phyloP scores from a whole-genome alignment of 2,888 invertebrate species.

The Osedax frankpressi region DNA sequence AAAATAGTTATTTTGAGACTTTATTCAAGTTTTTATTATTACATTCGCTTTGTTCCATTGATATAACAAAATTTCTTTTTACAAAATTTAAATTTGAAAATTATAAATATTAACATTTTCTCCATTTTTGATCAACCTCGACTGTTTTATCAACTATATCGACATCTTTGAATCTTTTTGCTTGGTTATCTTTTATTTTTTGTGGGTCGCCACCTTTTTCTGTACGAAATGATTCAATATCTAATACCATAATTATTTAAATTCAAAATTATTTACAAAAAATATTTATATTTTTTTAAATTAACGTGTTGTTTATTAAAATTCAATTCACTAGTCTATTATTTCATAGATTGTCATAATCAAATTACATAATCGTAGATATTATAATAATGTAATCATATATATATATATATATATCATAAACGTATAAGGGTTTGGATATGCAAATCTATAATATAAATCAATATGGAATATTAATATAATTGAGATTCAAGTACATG shows the following conservation, averaged over 20 bases:
- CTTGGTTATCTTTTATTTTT: conserved; percentile 79
- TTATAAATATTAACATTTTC: conserved; percentile 57
- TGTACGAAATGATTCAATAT: conserved; percentile 83
- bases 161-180: conserved; percentile 81
- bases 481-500: no score
- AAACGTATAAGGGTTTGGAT: no score
- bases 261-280: no score
- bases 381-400: no score
- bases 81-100: background rate
- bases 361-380: no score
- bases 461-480: no score
- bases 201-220: conserved; percentile 91
- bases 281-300: no score
- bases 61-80: background rate
- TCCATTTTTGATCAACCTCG: conserved; percentile 75
- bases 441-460: no score
- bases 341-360: no score
- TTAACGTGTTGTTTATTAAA: no score
- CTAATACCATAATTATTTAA: conserved; percentile 79
- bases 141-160: conserved; percentile 79
- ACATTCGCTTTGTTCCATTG: background rate
- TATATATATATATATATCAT: no score
- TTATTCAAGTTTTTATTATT: background rate
- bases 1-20: background rate
- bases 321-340: no score